Base-by-base conservation (phyloP, 2,113 vertebrate species). In the Asarcornis scutulata region DNA sequence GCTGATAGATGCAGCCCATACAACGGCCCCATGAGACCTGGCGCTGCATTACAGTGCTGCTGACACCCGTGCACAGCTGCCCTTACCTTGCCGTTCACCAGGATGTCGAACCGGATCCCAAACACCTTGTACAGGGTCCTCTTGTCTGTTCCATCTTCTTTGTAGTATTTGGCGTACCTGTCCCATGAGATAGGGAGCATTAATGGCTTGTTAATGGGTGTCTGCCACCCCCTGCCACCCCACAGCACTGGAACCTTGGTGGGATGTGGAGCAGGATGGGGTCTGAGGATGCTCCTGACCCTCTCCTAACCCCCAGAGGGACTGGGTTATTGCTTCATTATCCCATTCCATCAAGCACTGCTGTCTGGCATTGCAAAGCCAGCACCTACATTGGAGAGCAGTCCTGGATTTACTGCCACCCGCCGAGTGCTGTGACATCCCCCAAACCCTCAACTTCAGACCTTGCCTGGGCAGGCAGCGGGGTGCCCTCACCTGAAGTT, bases 91-190 rank as follows among this genome's bases (percentile, higher is more conserved):
- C 99, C 99, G 2, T 98, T 97, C 77, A 99, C 99, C n/a, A 99
- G 96, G 63, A 99, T 98, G 83, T 99, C 99, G 0, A 99, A 97
- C 64, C 98, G 98, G 96, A 99, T 98, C 90, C 99, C 99, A 87
- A 99, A 99, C 94, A 99, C 99, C 91, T 99, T 99, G 91, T 98
- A 98, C 53, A 99, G 98, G 1, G 98, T 99, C 89, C 99, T 98
- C 89, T 97, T 98, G 31, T 98, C 95, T 42, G 44, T 72, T 7
- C 85, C 97, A 0, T 98, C 84, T 67, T 99, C 99, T 91, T 95
- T 82, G 26, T 98, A 99, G 97, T 99, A 97, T 87, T 98, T 99
- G 83, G 99, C 99, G n/a, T 98, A 98, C 91, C 99, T 98, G 88
- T 67, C 34, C 36, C 25, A 73, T 77, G 7, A 78, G 34, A 92